Percentiles rank a stretch among this genome's conserved stretches.
Conservation (phyloP, 2,797 vertebrate species). For the Hapalemur alaotrensis region DNA sequence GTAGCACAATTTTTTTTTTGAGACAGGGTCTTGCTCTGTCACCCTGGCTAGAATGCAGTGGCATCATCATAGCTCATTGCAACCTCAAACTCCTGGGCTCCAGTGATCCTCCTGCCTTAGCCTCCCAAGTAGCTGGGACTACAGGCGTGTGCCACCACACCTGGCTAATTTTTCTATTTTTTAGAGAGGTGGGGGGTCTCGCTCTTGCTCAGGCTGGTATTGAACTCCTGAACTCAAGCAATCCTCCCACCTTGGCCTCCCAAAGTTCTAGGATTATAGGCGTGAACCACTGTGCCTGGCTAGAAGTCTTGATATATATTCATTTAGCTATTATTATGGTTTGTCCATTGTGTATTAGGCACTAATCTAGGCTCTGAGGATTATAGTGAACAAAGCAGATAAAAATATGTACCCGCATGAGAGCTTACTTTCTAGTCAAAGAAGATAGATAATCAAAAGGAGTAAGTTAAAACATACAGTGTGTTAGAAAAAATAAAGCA, state of each 20-base stretch:
- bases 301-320: background rate
- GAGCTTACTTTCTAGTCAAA: background rate
- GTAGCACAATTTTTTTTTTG: background rate
- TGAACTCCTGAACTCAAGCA: background rate
- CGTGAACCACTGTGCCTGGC: background rate
- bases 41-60: background rate
- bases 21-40: background rate
- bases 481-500: background rate
- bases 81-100: background rate
- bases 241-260: background rate
- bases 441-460: background rate
- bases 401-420: background rate
- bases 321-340: background rate
- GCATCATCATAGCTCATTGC: background rate
- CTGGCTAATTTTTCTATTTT: background rate
- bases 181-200: background rate
- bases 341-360: background rate
- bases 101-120: background rate
- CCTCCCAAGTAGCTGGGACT: background rate
- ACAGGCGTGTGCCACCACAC: background rate
- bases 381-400: background rate
- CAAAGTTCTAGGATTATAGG: background rate
- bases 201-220: background rate
- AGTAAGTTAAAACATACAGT: background rate
- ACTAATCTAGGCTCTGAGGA: background rate